A percentile compares a stretch with the other conserved stretches of the same genome.
phyloP scores from a whole-genome alignment of 2,797 vertebrate species.

The Toxotes lorentzi region DNA sequence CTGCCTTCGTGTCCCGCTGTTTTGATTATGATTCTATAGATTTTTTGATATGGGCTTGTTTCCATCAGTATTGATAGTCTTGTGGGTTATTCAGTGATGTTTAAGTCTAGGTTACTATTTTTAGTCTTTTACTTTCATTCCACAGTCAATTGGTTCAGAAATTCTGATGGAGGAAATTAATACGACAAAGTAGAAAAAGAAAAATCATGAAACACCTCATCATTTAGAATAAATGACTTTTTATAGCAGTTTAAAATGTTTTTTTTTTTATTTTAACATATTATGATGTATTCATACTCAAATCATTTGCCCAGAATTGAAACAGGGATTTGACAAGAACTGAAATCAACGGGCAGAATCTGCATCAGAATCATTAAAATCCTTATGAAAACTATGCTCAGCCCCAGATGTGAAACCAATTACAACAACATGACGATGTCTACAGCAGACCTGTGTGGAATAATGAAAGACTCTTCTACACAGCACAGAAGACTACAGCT shows the following conservation, averaged over 20 bases:
- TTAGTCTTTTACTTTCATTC: not conserved
- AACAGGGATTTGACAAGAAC: not conserved
- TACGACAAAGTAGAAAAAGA: not conserved
- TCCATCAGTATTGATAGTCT: not conserved
- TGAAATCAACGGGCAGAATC: not conserved
- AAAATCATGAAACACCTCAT: too few relatives aligned
- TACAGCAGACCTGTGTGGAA: not conserved
- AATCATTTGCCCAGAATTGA: not conserved
- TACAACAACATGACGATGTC: not conserved
- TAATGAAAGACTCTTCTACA: conserved; percentile 4
- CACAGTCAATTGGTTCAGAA: not conserved
- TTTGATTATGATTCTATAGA: not conserved
- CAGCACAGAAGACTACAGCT: conserved; percentile 5
- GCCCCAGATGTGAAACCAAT: too few relatives aligned
- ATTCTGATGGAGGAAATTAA: not conserved
- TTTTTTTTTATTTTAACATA: not conserved
- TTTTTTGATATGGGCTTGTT: not conserved
- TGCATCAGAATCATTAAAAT: not conserved
- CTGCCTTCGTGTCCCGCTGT: not conserved
- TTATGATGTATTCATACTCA: not conserved
- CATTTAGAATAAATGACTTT: not conserved
- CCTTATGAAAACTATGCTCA: not conserved
- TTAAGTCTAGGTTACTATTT: not conserved
- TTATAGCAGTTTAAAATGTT: not conserved
- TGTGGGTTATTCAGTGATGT: not conserved